Evolutionary conservation across 53 echinoderm and acorn worm genomes (phyloP), one percentile per base, ranked within the genome.

Genomic region (Paelopatides confundens): DNA sequence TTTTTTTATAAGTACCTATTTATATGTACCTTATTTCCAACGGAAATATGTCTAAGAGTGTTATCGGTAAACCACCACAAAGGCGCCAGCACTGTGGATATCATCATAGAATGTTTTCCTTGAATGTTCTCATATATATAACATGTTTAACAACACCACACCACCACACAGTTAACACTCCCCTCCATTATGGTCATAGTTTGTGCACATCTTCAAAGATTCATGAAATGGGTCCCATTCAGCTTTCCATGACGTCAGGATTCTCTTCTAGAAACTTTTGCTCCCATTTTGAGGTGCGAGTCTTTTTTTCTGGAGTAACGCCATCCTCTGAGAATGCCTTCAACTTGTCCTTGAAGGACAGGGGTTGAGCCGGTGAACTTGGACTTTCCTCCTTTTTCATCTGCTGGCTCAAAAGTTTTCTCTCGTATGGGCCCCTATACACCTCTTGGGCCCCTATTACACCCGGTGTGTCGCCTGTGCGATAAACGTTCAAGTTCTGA

Each of bases 401-500:
- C 33, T 68, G 43, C 62, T 89, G 89, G 71, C 66, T 65, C 52
- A 85, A 67, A 14, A 95, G 87, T 37, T 94, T 92, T 34, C 89
- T 89, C 50, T 94, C 94, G 3, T 95, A 88, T 6, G 99, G 99
- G 85, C 96, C 95, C 11, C 90, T 89, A 90, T 99, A 99, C 10
- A 95, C 93, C 58, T 99, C 99, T 58, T 99, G 99, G 13, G 99
- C 91, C 8, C 99, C 99, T 35, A 99, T 99, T 26, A 99, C 99
- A 5, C 91, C 86, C 0, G 99, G 99, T 5, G 99, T 99, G 26
- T 93, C 88, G 0, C 93, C 96, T 0, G 95, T 92, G 86, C 91
- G 92, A 52, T 89, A 95, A 23, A 93, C 90, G 13, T 78, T 89
- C 35, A 77, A 33, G 36, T 89, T 89, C 33, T 93, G 92, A 28